A percentile compares a stretch with the other conserved stretches of the same genome.
Conservation (phyloP, 2,113 vertebrate species). For the Toxotes jaculatrix region DNA sequence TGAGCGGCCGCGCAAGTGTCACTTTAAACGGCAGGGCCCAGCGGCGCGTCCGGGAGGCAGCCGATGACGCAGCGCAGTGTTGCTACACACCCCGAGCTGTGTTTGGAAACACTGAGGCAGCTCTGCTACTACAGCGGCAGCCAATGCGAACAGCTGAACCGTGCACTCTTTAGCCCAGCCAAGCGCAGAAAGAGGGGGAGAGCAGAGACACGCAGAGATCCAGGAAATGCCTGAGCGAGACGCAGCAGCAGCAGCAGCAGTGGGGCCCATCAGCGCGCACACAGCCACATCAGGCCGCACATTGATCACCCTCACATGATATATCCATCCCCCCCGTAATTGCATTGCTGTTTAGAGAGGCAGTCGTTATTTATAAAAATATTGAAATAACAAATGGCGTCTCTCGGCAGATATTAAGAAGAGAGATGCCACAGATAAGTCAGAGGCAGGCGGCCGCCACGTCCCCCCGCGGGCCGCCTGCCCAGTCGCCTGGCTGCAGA, state of each 20-base stretch:
- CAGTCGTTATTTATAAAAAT: constrained; percentile 81
- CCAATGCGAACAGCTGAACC: constrained; percentile 77
- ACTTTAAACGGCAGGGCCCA: constrained; percentile 63
- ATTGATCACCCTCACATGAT: constrained; percentile 79
- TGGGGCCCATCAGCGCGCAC: constrained; percentile 37
- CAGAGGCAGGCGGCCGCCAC: constrained; percentile 60
- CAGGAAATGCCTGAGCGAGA: constrained; percentile 78
- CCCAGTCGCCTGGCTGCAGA: constrained; percentile 79
- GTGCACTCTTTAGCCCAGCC: constrained; percentile 74
- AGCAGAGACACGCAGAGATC: constrained; percentile 70
- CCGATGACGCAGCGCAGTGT: constrained; percentile 76
- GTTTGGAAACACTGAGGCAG: constrained; percentile 84
- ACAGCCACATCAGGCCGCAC: constrained; percentile 52
- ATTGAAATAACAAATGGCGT: constrained; percentile 81
- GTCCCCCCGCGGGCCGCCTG: constrained; percentile 66
- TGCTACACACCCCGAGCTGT: constrained; percentile 81
- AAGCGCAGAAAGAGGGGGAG: constrained; percentile 44
- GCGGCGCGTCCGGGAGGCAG: constrained; percentile 60
- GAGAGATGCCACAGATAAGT: constrained; percentile 81
- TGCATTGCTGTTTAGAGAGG: constrained; percentile 76
- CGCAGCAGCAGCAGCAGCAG: constrained; percentile 46
- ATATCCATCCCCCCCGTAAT: constrained; percentile 76
- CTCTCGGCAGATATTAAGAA: constrained; percentile 79
- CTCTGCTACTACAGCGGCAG: constrained; percentile 65
- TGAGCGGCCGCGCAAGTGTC: constrained; percentile 68